Evolutionary conservation across 1,140 invertebrate genomes (phyloP), one percentile per base, ranked within the genome.

Genomic region (Eumaeus atala): DNA sequence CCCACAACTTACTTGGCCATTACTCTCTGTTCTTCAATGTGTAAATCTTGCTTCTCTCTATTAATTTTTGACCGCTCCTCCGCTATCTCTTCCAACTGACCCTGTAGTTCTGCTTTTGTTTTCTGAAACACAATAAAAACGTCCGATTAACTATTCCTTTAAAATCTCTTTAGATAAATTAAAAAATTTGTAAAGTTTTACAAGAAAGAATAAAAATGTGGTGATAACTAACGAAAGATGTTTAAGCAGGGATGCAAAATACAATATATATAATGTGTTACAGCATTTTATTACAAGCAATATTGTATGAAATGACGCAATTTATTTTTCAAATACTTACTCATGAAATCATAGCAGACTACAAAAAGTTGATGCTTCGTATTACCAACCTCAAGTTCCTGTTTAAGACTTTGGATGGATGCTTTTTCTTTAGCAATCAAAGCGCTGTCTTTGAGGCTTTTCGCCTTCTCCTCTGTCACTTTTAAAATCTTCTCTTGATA

Each of bases 1-100:
- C 21, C 6, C 6, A 51, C 34, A 35, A 65, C 67, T 57, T 70
- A 88, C 86, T 86, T 88, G 7, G 79, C 72, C 34, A 77, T 48
- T 52, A 83, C 67, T 56, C 81, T 73, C 51, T 87, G 82, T 54
- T 85, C 81, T 56, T 86, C 78, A 49, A 86, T 79, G 52, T 82
- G 75, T 37, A 86, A 54, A 37, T 85, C 80, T 58, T 88, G 81
- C 56, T 84, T 84, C 38, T 85, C 78, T 3, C 74, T 56, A 40
- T 74, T 77, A 6, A 87, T 50, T 63, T 77, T 84, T 1, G 74
- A 74, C 56, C 79, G 67, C 38, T 82, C 84, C 48, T 84, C 80
- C 1, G 72, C 62, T 6, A 85, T 66, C 57, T 87, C 80, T 61
- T 87, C 75, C 40, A 86, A 60, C 38, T 87, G 83, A 9, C 72